Conservation (phyloP, 1,140 invertebrate genomes). For the Mycetomoellerius zeteki region DNA sequence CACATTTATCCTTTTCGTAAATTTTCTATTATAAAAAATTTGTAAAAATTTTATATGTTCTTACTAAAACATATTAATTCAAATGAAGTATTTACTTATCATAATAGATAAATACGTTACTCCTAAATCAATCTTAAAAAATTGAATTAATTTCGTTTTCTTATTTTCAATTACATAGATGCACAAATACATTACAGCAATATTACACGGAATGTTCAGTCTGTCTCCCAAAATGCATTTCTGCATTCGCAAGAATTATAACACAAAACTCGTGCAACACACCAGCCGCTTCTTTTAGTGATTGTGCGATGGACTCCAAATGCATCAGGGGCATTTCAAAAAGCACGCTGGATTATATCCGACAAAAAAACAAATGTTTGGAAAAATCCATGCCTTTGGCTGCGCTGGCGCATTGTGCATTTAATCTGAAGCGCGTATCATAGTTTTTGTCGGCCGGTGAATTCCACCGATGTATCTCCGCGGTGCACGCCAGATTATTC, state of each 20-base stretch:
- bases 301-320: constrained; percentile 42
- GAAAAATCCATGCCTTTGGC: constrained; percentile 57
- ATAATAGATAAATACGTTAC: neutral
- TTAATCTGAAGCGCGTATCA: constrained; percentile 61
- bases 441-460: constrained; percentile 53
- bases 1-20: neutral
- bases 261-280: constrained; percentile 40
- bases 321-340: constrained; percentile 56
- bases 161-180: constrained; percentile 5
- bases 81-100: neutral
- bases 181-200: neutral
- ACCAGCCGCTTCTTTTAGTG: constrained; percentile 13
- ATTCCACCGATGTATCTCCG: constrained; percentile 15
- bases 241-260: constrained; percentile 47
- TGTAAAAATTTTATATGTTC: neutral
- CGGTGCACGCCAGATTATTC: constrained; percentile 44
- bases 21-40: neutral
- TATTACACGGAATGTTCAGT: neutral
- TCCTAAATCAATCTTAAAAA: neutral
- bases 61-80: neutral
- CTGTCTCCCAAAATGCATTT: constrained; percentile 7
- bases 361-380: constrained; percentile 52
- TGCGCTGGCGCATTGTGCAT: constrained; percentile 55
- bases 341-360: constrained; percentile 53
- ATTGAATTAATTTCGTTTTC: constrained; percentile 1